Evolutionary conservation across 2,113 vertebrate species (phyloP), one percentile per base, ranked within the genome.

Genomic region (Brachirus orientalis): DNA sequence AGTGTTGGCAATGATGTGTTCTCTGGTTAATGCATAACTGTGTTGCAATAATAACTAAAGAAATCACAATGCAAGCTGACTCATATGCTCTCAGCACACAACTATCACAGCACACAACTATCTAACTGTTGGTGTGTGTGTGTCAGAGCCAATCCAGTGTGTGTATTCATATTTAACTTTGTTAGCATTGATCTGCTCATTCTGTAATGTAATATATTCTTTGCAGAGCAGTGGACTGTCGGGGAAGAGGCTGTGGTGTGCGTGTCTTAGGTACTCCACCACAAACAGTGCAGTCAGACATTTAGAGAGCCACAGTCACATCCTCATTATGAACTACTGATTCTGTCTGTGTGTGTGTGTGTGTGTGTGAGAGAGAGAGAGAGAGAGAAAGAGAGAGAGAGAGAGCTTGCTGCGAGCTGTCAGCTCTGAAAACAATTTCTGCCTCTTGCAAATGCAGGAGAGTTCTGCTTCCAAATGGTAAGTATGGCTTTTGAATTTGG

Each of bases 381-480:
- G 28, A 28, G 28, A 28, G 28, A 28, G 28, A 28, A 6, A 28
- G 28, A 28, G 28, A 28, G 28, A 28, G 28, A 1, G 28, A 28
- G 28, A 28, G 22, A 37, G 66, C 10, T 5, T 3, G 13, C 8
- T 57, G 20, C 16, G 16, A 12, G 10, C 28, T 8, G 3, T 10
- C 8, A 46, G 40, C 33, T 50, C 7, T 17, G 16, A 58, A 13
- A n/a, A 35, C 0, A 3, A 22, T 36, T 1, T 17, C 35, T n/a
- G 1, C 6, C 14, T 28, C 9, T 33, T 0, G 0, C 66, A 43
- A 38, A 80, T 77, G 69, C 16, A 8, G 36, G 41, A 63, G 10
- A 50, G 7, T 1, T 10, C 17, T 3, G 2, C n/a, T 48, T 28
- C 6, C 13, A 71, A 48, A 63, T 1, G 51, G 80, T 83, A 10